These are phyloP conservation scores for Cathartes aura DNA, from an alignment of 2,113 vertebrate species.

Conservation along the genomic window DNA sequence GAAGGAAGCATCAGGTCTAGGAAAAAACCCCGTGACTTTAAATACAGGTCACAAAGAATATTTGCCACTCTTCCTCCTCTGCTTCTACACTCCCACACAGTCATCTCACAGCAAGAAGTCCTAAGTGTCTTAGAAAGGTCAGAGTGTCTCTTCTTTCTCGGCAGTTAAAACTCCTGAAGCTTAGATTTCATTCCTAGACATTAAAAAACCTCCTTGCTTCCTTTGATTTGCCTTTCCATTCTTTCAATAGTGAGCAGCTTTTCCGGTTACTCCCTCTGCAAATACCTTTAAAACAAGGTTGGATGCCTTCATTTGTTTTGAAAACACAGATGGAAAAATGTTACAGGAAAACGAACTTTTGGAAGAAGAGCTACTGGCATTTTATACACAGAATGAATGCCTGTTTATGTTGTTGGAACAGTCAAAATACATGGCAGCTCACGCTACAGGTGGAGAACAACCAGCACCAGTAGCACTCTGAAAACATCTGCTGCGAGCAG, in stretches of 20 bases:
- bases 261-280: not conserved
- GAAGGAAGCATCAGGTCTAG: not conserved
- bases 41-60: not conserved
- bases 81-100: not conserved
- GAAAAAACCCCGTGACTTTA: fast-evolving
- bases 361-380: not conserved
- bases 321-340: not conserved
- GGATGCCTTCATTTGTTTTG: not conserved
- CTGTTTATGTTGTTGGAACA: not conserved
- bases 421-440: not conserved
- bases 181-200: not conserved
- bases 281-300: not conserved
- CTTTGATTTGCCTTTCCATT: not conserved
- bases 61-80: not conserved
- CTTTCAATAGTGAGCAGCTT: not conserved
- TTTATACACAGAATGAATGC: not conserved
- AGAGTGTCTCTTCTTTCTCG: not conserved
- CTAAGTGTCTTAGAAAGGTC: not conserved
- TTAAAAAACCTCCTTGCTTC: not conserved
- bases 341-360: not conserved
- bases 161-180: not conserved
- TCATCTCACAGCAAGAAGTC: not conserved
- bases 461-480: not conserved
- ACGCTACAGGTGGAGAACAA: not conserved
- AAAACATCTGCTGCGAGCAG: not conserved